Percentiles rank a stretch among this genome's conserved stretches.
Conservation (phyloP, 1,140 invertebrate species). For the Metopolophium dirhodum region DNA sequence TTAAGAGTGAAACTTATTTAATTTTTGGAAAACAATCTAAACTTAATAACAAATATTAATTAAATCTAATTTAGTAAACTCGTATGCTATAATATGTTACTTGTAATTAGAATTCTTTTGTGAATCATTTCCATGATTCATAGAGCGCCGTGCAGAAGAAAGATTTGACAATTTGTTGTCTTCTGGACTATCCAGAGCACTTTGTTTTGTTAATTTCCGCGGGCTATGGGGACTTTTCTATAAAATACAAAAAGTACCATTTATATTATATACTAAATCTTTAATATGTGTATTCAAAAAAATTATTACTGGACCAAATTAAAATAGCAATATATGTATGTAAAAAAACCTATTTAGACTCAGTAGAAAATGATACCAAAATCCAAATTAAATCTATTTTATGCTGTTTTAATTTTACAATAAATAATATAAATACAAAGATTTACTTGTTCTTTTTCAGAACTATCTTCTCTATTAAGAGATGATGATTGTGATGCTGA, state of each 20-base stretch:
- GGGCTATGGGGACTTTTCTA: constrained; percentile 67
- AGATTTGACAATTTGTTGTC: constrained; percentile 23
- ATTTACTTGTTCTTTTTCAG: constrained; percentile 43
- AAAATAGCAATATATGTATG: background rate
- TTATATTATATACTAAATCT: background rate
- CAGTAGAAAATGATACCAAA: background rate
- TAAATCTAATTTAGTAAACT: background rate
- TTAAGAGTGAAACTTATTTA: too few species aligned
- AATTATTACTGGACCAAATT: background rate
- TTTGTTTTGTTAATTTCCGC: constrained; percentile 72
- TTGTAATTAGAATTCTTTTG: constrained; percentile 10
- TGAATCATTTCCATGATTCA: background rate
- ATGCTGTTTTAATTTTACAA: background rate
- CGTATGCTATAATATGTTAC: background rate
- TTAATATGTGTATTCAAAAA: background rate
- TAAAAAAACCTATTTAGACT: background rate
- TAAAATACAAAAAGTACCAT: constrained; percentile 22
- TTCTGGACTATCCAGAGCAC: constrained; percentile 72
- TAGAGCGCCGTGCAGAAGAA: background rate
- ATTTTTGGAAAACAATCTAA: too few species aligned
- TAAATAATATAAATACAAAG: background rate
- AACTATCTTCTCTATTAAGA: constrained; percentile 51
- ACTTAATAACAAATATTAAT: too few species aligned
- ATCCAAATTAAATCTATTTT: background rate
- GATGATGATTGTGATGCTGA: constrained; percentile 53